A percentile compares a stretch with the other conserved stretches of the same genome.
phyloP scores from a whole-genome alignment of 2,113 vertebrate species.

The Odocoileus virginianus region DNA sequence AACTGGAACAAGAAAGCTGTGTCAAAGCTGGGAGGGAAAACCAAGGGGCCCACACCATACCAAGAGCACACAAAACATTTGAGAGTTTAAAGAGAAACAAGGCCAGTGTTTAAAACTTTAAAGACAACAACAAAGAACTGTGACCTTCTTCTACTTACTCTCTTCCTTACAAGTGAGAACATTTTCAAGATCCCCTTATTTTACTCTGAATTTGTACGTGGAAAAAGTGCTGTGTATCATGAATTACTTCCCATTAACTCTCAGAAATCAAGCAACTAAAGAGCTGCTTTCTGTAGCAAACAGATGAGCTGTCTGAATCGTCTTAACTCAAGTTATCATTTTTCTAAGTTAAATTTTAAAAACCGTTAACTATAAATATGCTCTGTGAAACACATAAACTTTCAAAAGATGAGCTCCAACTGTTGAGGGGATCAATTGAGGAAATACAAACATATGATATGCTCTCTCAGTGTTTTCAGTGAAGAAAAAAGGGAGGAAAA shows the following conservation, averaged over 20 bases:
- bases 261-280: background rate
- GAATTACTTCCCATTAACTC: background rate
- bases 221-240: background rate
- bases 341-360: background rate
- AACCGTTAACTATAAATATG: background rate
- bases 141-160: no score
- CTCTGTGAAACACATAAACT: background rate
- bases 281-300: background rate
- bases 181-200: background rate
- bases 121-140: background rate
- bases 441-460: background rate
- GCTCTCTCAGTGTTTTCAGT: background rate
- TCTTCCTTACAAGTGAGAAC: background rate
- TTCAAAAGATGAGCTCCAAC: background rate
- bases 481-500: background rate
- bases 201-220: background rate
- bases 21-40: background rate
- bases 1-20: background rate
- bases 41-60: background rate
- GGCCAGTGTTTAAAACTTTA: background rate
- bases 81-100: background rate
- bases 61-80: background rate
- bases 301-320: background rate
- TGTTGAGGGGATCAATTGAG: background rate
- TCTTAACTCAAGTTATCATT: background rate